Percentiles rank a stretch among this genome's conserved stretches.
Conservation (phyloP, 2,113 vertebrate species). For the Climacteris rufus region DNA sequence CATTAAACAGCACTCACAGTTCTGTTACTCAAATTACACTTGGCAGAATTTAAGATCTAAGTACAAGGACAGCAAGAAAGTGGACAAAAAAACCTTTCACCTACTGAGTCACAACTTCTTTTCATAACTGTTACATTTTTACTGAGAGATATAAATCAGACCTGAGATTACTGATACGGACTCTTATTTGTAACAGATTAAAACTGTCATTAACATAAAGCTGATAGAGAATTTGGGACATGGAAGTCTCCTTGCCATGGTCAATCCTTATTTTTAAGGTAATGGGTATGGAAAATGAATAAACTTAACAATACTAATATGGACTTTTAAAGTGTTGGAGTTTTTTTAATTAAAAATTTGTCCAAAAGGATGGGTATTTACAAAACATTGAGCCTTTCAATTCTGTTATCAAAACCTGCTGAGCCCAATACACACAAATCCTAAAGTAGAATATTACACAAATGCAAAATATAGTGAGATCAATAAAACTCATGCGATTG, state of each 20-base stretch:
- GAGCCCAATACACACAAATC: neutral
- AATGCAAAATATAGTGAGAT: constrained; percentile 8
- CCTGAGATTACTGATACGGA: neutral
- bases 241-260: neutral
- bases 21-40: neutral
- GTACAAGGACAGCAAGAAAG: neutral
- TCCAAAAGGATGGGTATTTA: constrained; percentile 29
- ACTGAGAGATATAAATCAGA: neutral
- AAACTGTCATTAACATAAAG: neutral
- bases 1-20: neutral
- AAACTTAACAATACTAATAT: neutral
- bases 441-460: constrained; percentile 17
- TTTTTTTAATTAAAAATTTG: neutral
- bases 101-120: neutral
- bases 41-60: neutral
- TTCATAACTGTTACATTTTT: neutral
- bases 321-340: neutral
- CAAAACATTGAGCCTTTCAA: constrained; percentile 18
- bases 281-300: neutral
- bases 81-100: neutral
- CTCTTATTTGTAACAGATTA: neutral
- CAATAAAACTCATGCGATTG: constrained; percentile 4
- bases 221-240: neutral
- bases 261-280: neutral
- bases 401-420: neutral